phyloP scores from a whole-genome alignment of 2,888 invertebrate species.

The Lochmaea crataegi region DNA sequence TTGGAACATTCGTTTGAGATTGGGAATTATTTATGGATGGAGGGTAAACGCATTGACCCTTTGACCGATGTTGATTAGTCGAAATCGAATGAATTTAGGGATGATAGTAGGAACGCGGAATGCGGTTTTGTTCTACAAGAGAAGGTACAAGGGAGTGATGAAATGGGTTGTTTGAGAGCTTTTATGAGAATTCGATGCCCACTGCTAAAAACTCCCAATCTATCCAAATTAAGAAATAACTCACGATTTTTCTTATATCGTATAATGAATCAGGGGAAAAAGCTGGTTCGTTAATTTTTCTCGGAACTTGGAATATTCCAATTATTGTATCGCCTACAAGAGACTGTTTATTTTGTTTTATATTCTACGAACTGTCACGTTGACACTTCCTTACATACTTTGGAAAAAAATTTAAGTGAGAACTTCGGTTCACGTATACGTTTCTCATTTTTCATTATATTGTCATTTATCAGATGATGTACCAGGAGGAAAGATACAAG shows the following conservation, averaged over 20 bases:
- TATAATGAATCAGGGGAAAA: too few species aligned
- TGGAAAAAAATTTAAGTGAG: too few species aligned
- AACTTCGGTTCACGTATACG: too few species aligned
- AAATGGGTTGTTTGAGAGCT: conserved; percentile 24
- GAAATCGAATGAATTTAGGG: conserved; percentile 47
- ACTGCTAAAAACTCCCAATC: neutral
- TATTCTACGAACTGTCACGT: too few species aligned
- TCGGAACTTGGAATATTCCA: too few species aligned
- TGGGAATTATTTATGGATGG: conserved; percentile 46
- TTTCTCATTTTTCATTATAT: too few species aligned
- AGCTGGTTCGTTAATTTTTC: too few species aligned
- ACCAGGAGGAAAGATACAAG: too few species aligned
- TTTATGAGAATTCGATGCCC: neutral
- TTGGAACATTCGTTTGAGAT: conserved; percentile 47
- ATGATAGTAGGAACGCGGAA: conserved; percentile 33
- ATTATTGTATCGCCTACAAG: too few species aligned
- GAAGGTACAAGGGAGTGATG: conserved; percentile 29
- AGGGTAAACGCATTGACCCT: conserved; percentile 54
- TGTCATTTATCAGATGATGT: too few species aligned
- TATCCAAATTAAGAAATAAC: neutral
- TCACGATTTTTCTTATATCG: neutral
- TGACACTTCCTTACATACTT: too few species aligned
- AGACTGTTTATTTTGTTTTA: too few species aligned
- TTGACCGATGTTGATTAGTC: conserved; percentile 51
- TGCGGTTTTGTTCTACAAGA: conserved; percentile 40